Conservation (phyloP, 2,797 vertebrate genomes). For the Cyclopterus lumpus region DNA sequence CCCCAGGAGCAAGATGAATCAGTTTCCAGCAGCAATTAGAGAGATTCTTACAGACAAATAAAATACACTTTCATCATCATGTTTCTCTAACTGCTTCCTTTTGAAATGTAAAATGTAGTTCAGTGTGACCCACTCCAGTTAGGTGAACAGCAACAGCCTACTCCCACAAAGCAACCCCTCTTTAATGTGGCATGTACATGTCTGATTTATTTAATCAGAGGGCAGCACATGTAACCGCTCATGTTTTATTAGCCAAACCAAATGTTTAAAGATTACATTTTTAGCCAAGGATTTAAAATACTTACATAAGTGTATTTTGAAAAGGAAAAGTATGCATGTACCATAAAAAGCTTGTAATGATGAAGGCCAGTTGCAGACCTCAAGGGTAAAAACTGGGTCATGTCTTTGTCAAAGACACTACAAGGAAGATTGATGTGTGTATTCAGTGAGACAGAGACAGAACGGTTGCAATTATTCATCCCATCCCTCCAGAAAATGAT, state of each 20-base stretch:
- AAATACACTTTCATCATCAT: slow-evolving; percentile 12
- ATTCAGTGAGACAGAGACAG: slow-evolving; percentile 55
- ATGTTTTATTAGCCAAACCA: slow-evolving; percentile 50
- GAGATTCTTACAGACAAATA: slow-evolving; percentile 27
- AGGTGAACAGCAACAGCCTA: slow-evolving; percentile 12
- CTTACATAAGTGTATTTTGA: slow-evolving; percentile 46
- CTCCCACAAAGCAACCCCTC: slow-evolving; percentile 27
- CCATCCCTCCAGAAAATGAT: slow-evolving; percentile 54
- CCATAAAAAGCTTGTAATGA: slow-evolving; percentile 46
- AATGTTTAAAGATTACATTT: slow-evolving; percentile 58
- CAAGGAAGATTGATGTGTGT: slow-evolving; percentile 49
- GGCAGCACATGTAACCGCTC: slow-evolving; percentile 46
- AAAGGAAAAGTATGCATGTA: slow-evolving; percentile 34
- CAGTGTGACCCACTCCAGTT: not conserved
- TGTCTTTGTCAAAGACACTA: slow-evolving; percentile 61
- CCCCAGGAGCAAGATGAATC: slow-evolving; percentile 7
- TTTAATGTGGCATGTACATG: slow-evolving; percentile 44
- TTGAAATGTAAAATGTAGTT: slow-evolving; percentile 14
- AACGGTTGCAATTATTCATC: slow-evolving; percentile 70
- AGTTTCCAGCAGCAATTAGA: slow-evolving; percentile 8
- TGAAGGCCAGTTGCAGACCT: slow-evolving; percentile 51
- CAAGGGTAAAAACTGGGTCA: slow-evolving; percentile 49
- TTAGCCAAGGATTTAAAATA: slow-evolving; percentile 56
- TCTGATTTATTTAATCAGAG: slow-evolving; percentile 57
- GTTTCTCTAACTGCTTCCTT: slow-evolving; percentile 5